A percentile compares a stretch with the other conserved stretches of the same genome.
Evolutionary conservation across 1,140 invertebrate genomes (phyloP).

Genomic region (Ceratitis capitata): DNA sequence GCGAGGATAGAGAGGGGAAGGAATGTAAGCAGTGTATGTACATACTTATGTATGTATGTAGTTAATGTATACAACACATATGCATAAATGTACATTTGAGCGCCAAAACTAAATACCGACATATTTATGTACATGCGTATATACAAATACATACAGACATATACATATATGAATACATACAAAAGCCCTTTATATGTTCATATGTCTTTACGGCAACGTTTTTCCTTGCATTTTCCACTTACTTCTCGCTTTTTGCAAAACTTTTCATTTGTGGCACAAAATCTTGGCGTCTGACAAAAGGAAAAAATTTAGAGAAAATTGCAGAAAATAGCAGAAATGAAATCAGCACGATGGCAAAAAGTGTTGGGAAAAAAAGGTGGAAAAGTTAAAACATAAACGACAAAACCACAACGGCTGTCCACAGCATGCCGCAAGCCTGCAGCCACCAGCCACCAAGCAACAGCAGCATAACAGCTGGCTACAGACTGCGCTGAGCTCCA

Average conservation of each 20-base stretch:
- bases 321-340: conserved; percentile 10
- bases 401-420: conserved; percentile 24
- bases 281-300: background rate
- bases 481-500: background rate
- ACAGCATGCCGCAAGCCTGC: background rate
- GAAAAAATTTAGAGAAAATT: background rate
- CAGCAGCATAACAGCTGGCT: conserved; percentile 34
- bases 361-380: conserved; percentile 3
- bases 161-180: background rate
- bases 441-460: background rate
- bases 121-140: background rate
- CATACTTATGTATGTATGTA: background rate
- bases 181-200: too few species aligned
- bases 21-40: too few species aligned
- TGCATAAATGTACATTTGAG: background rate
- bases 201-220: background rate
- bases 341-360: conserved; percentile 16
- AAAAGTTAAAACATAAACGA: background rate
- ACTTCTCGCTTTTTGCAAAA: background rate
- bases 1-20: too few species aligned
- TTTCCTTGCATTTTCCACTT: conserved; percentile 5
- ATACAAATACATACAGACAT: background rate
- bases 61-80: background rate
- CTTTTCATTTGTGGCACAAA: background rate
- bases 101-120: background rate